Conservation (phyloP, 2,113 vertebrate species). For the Petroica traversi region DNA sequence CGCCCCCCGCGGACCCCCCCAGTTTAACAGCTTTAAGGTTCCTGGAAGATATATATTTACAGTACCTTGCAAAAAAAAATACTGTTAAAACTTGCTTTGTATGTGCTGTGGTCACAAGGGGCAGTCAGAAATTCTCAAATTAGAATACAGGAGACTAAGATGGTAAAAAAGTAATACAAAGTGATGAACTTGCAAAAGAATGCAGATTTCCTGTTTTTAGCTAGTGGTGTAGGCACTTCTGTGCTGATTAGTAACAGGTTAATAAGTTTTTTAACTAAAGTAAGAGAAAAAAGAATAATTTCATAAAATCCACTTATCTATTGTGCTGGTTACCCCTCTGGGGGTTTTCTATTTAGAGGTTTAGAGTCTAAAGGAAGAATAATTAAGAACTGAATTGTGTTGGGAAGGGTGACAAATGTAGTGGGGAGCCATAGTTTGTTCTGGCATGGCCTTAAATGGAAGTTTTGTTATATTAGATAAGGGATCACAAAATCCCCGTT, state of each 20-base stretch:
- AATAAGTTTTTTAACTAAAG: slow-evolving; percentile 21
- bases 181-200: neutral
- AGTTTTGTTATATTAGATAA: slow-evolving; percentile 45
- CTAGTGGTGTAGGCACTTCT: neutral
- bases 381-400: slow-evolving; percentile 12
- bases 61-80: neutral
- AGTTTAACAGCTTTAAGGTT: neutral
- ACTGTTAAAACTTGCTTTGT: neutral
- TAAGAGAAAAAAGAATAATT: neutral
- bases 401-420: slow-evolving; percentile 30
- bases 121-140: neutral
- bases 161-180: neutral
- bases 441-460: slow-evolving; percentile 10
- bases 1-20: no score
- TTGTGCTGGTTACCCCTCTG: neutral
- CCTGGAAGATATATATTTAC: neutral
- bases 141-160: neutral
- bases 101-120: neutral
- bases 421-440: neutral
- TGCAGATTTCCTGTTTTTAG: neutral
- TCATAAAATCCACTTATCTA: neutral
- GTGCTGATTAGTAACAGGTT: neutral
- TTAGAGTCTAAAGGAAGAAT: neutral
- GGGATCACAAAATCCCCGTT: slow-evolving; percentile 60
- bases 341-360: neutral